Percentiles rank a stretch among this genome's conserved stretches.
Evolutionary conservation across 2,797 vertebrate species (phyloP).

Genomic region (Amniataba percoides): DNA sequence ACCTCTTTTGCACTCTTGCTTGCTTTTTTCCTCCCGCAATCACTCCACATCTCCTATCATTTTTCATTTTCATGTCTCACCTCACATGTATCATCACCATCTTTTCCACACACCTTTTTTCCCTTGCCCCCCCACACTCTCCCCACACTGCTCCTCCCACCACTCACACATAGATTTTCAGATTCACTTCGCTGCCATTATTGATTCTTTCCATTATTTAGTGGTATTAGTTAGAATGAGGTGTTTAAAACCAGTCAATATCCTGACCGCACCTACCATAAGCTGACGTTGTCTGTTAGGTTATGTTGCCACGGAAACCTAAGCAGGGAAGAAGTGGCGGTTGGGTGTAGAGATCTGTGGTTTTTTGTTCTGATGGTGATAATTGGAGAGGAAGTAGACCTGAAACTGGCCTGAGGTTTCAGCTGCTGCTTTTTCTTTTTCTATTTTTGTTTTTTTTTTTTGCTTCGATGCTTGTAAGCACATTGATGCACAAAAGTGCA

Average conservation of each 20-base stretch:
- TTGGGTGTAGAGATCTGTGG: slow-evolving; percentile 42
- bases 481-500: no score
- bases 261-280: slow-evolving; percentile 37
- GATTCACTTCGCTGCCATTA: slow-evolving; percentile 53
- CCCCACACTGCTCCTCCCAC: background rate
- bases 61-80: slow-evolving; percentile 66
- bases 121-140: background rate
- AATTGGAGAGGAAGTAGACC: slow-evolving; percentile 60
- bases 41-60: slow-evolving; percentile 43
- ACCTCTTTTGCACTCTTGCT: slow-evolving; percentile 64
- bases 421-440: background rate
- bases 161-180: slow-evolving; percentile 52
- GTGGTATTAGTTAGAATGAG: slow-evolving; percentile 57
- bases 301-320: slow-evolving; percentile 69
- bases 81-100: slow-evolving; percentile 56
- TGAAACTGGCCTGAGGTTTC: slow-evolving; percentile 61
- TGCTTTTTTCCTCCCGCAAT: slow-evolving; percentile 16
- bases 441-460: background rate
- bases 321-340: slow-evolving; percentile 42
- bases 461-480: slow-evolving; percentile 20
- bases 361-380: slow-evolving; percentile 54
- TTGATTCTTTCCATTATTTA: slow-evolving; percentile 69
- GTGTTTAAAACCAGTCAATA: slow-evolving; percentile 65
- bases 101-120: slow-evolving; percentile 33
- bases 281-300: slow-evolving; percentile 58